A percentile compares a stretch with the other conserved stretches of the same genome.
These are phyloP conservation scores for Formicarius rufipectus DNA, from an alignment of 2,113 vertebrate genomes.

Conservation along the genomic window DNA sequence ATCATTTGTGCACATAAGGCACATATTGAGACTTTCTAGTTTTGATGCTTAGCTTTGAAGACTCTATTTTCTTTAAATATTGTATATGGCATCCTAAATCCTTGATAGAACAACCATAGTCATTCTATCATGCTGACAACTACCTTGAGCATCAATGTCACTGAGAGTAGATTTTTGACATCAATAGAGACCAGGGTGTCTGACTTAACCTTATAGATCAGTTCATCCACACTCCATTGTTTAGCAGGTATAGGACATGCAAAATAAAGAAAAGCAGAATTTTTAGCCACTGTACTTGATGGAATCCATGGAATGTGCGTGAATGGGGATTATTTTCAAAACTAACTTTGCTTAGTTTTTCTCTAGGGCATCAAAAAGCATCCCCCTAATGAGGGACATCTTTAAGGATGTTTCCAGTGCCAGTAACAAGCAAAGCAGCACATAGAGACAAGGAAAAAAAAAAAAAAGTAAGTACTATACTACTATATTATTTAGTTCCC, in stretches of 20 bases:
- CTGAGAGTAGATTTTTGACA: not conserved
- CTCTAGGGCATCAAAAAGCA: not conserved
- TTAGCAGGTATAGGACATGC: not conserved
- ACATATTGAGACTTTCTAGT: not conserved
- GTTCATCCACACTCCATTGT: not conserved
- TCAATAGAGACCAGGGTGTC: not conserved
- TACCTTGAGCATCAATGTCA: not conserved
- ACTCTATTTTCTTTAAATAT: not conserved
- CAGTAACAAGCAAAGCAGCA: not conserved
- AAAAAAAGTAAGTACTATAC: too few relatives aligned
- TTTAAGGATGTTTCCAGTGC: not conserved
- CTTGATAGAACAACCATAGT: not conserved
- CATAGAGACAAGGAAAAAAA: too few relatives aligned
- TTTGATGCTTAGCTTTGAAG: not conserved
- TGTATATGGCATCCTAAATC: not conserved
- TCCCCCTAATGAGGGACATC: not conserved
- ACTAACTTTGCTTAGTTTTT: not conserved
- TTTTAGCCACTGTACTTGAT: not conserved
- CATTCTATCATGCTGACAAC: not conserved
- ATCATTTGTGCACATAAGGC: not conserved
- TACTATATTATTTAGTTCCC: not conserved
- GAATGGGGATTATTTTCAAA: not conserved
- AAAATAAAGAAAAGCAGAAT: not conserved
- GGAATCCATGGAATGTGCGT: not conserved
- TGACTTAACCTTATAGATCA: not conserved